Percentiles rank a stretch among this genome's conserved stretches.
Evolutionary conservation across 2,797 vertebrate genomes (phyloP).

Genomic region (Galaxias olidus): DNA sequence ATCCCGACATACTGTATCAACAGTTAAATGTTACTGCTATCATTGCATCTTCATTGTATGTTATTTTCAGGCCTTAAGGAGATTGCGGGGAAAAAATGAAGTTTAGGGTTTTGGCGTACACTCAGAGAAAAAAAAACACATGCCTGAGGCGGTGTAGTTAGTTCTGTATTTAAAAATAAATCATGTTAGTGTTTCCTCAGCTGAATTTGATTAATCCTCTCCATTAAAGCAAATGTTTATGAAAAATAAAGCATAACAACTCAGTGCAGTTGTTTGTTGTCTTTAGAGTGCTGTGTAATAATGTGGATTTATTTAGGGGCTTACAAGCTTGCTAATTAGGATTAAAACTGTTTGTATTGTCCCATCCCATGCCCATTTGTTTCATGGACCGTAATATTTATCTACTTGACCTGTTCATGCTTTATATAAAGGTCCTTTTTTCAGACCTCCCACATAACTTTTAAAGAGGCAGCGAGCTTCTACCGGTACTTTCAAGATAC

Average conservation of each 20-base stretch:
- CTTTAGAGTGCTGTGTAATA: slow-evolving; percentile 27
- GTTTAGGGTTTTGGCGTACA: slow-evolving; percentile 19
- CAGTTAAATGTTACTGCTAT: too few relatives aligned
- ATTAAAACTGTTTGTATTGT: slow-evolving; percentile 32
- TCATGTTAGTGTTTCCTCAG: slow-evolving; percentile 46
- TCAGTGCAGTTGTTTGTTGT: slow-evolving; percentile 45
- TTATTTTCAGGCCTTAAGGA: too few relatives aligned
- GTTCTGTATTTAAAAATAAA: slow-evolving; percentile 32
- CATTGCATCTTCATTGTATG: too few relatives aligned
- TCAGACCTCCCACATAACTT: background rate
- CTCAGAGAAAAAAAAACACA: slow-evolving; percentile 22
- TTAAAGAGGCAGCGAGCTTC: too few relatives aligned
- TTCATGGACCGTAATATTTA: slow-evolving; percentile 14
- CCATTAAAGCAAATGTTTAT: slow-evolving; percentile 36
- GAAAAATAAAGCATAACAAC: slow-evolving; percentile 46
- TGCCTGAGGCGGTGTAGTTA: slow-evolving; percentile 11
- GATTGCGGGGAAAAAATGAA: too few relatives aligned
- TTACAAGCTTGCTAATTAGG: slow-evolving; percentile 45
- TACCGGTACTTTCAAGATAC: too few relatives aligned
- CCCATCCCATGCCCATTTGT: slow-evolving; percentile 32
- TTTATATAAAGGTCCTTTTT: slow-evolving; percentile 33
- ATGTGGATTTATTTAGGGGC: slow-evolving; percentile 42
- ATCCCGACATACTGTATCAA: too few relatives aligned
- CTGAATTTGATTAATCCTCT: slow-evolving; percentile 40
- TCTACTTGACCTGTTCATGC: slow-evolving; percentile 28